A percentile compares a stretch with the other conserved stretches of the same genome.
Conservation (phyloP, 2,888 invertebrate genomes). For the Xestia c-nigrum region DNA sequence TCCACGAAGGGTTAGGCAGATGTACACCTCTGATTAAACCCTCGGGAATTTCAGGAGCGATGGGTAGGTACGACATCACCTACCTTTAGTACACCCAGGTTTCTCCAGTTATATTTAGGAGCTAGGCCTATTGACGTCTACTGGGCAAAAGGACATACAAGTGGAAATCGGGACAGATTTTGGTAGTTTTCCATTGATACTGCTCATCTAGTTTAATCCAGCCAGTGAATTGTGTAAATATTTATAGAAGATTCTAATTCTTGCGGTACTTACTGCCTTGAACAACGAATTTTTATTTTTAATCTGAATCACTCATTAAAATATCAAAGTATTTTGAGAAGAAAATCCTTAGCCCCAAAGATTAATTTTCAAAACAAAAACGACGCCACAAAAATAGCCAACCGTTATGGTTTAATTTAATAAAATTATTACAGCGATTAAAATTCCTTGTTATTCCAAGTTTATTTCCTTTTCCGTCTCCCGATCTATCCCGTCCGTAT, state of each 20-base stretch:
- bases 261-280: background rate
- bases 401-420: constrained; percentile 56
- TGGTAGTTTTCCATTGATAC: background rate
- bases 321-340: constrained; percentile 4
- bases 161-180: background rate
- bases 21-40: background rate
- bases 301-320: background rate
- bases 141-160: background rate
- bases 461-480: constrained; percentile 68
- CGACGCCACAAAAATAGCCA: constrained; percentile 51
- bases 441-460: constrained; percentile 69
- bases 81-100: background rate
- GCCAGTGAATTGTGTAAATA: background rate
- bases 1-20: background rate
- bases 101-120: background rate
- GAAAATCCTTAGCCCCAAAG: constrained; percentile 9
- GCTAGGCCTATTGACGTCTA: background rate
- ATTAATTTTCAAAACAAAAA: constrained; percentile 46
- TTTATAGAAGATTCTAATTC: background rate
- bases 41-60: background rate
- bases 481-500: constrained; percentile 48
- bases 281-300: background rate
- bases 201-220: background rate
- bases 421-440: constrained; percentile 68
- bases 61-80: background rate